Evolutionary conservation across 2,113 vertebrate species (phyloP).

Genomic region (Holacanthus passer): DNA sequence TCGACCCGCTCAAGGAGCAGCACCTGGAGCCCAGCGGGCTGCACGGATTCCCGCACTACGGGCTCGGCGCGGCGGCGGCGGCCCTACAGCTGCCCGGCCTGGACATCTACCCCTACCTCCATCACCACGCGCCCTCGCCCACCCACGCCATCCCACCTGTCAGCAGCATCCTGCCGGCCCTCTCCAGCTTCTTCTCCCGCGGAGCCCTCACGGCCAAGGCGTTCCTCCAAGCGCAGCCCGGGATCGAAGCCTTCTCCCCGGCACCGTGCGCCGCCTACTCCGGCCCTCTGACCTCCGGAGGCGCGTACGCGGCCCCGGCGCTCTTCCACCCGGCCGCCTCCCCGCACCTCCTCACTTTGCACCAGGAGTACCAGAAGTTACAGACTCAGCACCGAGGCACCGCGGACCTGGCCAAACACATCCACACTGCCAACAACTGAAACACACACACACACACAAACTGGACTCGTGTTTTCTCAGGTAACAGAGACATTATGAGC

Average conservation of each 20-base stretch:
- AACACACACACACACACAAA: slow-evolving; percentile 38
- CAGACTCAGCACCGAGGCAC: slow-evolving; percentile 71
- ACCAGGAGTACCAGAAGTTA: slow-evolving; percentile 83
- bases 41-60: slow-evolving; percentile 80
- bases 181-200: slow-evolving; percentile 84
- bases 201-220: slow-evolving; percentile 79
- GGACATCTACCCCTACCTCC: slow-evolving; percentile 82
- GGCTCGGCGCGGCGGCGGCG: slow-evolving; percentile 72
- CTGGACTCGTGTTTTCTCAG: slow-evolving; percentile 76
- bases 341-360: slow-evolving; percentile 79
- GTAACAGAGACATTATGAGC: slow-evolving; percentile 67
- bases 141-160: slow-evolving; percentile 80
- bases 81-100: slow-evolving; percentile 81
- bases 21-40: slow-evolving; percentile 74
- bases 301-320: slow-evolving; percentile 72
- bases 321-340: slow-evolving; percentile 79
- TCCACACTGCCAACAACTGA: slow-evolving; percentile 48
- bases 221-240: slow-evolving; percentile 78
- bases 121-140: slow-evolving; percentile 72
- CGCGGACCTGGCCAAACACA: slow-evolving; percentile 73
- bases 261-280: slow-evolving; percentile 60
- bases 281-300: slow-evolving; percentile 65
- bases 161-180: slow-evolving; percentile 83
- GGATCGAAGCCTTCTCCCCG: slow-evolving; percentile 74
- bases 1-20: slow-evolving; percentile 81